These are phyloP conservation scores for Macropodus opercularis DNA, from an alignment of 2,797 vertebrate genomes.

Conservation along the genomic window DNA sequence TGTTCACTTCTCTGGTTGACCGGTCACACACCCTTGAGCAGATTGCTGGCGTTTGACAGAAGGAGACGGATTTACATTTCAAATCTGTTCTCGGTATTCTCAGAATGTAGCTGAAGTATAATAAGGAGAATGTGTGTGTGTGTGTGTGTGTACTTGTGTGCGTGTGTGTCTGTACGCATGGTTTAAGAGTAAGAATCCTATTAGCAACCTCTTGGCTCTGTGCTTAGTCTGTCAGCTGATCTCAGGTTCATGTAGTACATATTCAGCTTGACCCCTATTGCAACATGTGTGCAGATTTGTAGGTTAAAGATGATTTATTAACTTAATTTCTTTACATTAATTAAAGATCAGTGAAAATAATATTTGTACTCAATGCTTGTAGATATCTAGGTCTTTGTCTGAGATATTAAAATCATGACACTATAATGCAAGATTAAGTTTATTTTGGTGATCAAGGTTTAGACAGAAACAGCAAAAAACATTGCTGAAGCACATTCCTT, in stretches of 20 bases:
- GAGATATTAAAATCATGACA: not conserved
- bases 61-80: slow-evolving; percentile 56
- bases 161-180: not conserved
- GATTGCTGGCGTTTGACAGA: slow-evolving; percentile 12
- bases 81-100: slow-evolving; percentile 54
- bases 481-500: not conserved
- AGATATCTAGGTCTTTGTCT: too few species aligned
- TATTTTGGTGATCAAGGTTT: not conserved
- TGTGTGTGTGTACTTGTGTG: slow-evolving; percentile 24
- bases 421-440: not conserved
- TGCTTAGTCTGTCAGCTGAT: slow-evolving; percentile 36
- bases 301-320: slow-evolving; percentile 4
- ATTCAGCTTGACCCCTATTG: not conserved
- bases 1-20: not conserved
- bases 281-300: not conserved
- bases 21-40: slow-evolving; percentile 14
- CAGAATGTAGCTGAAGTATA: slow-evolving; percentile 31
- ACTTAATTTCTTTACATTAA: too few species aligned
- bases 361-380: too few species aligned
- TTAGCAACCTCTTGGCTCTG: slow-evolving; percentile 49
- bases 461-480: not conserved
- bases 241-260: slow-evolving; percentile 1
- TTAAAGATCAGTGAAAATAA: too few species aligned
- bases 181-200: slow-evolving; percentile 62
- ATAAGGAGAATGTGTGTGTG: slow-evolving; percentile 29